Base-by-base conservation (phyloP, 2,797 vertebrate genomes). In the Paguma larvata region DNA sequence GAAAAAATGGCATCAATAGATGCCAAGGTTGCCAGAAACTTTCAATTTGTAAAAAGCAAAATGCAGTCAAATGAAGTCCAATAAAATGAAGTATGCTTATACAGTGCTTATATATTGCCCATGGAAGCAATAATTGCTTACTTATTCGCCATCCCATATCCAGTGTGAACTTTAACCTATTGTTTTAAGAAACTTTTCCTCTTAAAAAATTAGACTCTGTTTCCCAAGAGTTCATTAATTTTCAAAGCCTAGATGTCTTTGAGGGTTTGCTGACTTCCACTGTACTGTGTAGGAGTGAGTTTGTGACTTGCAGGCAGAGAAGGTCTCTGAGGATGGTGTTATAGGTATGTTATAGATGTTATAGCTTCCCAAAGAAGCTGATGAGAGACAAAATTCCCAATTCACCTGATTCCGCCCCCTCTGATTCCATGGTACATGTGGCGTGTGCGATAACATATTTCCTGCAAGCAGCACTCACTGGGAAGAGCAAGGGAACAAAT, bases 341-440 rank as follows among this genome's bases (percentile, higher is more conserved):
- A 91, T 62, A 87, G 78, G 75, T 79, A 85, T 97, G 51, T 96
- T 96, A 87, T 96, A 94, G 56, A 23, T 59, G 56, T 59, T 59
- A 59, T 19, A 59, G 56, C 56, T 94, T 73, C 98, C 87, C 96
- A 93, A 95, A 97, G 90, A 98, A 94, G 59, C 80, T 97, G 85
- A 98, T 96, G 80, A 93, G 86, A 93, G 83, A 88, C 96, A 97
- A 96, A 97, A 93, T 97, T 91, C 96, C 34, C 5, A 93, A n/a
- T 68, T 97, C 95, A 95, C 59, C 30, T 0, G 7, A 96, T 96
- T 89, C 97, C 98, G 88, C 89, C 68, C 89, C 95, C 94, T 97
- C 97, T 94, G 96, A 97, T 96, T 30, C 34, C 93, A 93, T 62
- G 44, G 86, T 80, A 97, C 94, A 98, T 94, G 92, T 98, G 98